These are phyloP conservation scores for Argyresthia albistria DNA, from an alignment of 2,888 invertebrate species.

Conservation along the genomic window DNA sequence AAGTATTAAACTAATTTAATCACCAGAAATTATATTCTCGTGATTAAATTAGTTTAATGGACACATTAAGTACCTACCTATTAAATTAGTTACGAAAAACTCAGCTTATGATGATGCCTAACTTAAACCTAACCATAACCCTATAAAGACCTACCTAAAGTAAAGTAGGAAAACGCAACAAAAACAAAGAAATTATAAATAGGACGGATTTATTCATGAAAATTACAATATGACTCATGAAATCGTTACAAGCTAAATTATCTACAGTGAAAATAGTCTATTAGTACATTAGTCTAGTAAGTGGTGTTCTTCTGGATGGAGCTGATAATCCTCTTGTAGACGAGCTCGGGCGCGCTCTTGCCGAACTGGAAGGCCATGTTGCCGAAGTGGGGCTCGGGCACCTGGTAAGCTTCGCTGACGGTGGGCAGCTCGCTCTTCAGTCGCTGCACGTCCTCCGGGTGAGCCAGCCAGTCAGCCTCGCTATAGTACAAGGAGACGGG, in stretches of 20 bases:
- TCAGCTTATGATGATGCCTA: too few species aligned
- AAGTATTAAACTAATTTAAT: too few species aligned
- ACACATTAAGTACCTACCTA: too few species aligned
- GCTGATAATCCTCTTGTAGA: constrained; percentile 46
- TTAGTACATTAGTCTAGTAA: constrained; percentile 8
- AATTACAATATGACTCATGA: constrained; percentile 9
- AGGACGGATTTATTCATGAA: constrained; percentile 39
- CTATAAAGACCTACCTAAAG: too few species aligned
- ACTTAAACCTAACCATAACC: too few species aligned
- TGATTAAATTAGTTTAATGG: too few species aligned
- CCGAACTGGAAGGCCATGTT: constrained; percentile 62
- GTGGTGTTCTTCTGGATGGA: constrained; percentile 29
- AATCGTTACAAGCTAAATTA: not conserved
- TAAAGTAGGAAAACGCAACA: too few species aligned
- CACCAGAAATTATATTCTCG: too few species aligned
- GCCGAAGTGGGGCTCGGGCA: constrained; percentile 62
- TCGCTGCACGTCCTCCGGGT: constrained; percentile 70
- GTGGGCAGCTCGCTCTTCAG: constrained; percentile 70
- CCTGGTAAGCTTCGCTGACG: constrained; percentile 63
- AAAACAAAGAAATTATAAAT: constrained; percentile 5
- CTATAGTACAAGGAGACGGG: constrained; percentile 55
- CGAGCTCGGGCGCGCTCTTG: constrained; percentile 35
- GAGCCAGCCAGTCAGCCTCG: constrained; percentile 77
- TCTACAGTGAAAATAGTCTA: not conserved
- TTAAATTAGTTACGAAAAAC: too few species aligned